Percentiles rank a stretch among this genome's conserved stretches.
These are phyloP conservation scores for Tillus elongatus DNA, from an alignment of 2,888 invertebrate species.

Conservation along the genomic window DNA sequence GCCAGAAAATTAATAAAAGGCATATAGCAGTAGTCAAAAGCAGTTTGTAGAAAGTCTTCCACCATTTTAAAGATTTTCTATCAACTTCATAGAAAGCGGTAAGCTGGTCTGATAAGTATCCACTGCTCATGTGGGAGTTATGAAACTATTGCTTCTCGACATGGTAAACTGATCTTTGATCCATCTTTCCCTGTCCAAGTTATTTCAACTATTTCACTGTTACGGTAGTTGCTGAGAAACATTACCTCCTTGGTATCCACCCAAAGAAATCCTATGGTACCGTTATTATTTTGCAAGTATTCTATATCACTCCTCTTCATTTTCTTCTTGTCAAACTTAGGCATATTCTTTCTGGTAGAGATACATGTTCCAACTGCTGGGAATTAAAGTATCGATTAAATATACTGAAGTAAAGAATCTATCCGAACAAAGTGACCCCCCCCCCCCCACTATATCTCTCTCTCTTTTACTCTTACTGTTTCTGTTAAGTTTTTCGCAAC, in stretches of 20 bases:
- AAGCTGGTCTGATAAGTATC: conserved; percentile 22
- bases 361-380: conserved; percentile 8
- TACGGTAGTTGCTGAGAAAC: conserved; percentile 20
- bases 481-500: conserved; percentile 12
- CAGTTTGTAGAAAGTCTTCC: conserved; percentile 22
- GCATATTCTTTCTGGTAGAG: conserved; percentile 8
- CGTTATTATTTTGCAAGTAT: conserved; percentile 15
- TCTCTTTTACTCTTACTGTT: conserved; percentile 12
- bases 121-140: conserved; percentile 14
- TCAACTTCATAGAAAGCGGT: conserved; percentile 20
- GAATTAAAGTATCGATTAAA: conserved; percentile 5
- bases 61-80: conserved; percentile 22
- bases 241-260: conserved; percentile 22
- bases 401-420: conserved; percentile 13
- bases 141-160: conserved; percentile 2
- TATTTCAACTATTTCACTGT: neutral
- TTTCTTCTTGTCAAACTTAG: conserved; percentile 8
- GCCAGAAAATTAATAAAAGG: conserved; percentile 3
- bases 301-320: conserved; percentile 15
- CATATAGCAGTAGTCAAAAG: conserved; percentile 22
- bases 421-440: conserved; percentile 12
- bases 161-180: conserved; percentile 1
- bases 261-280: conserved; percentile 19
- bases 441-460: no score
- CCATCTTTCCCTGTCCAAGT: conserved; percentile 4